Percentiles rank a stretch among this genome's conserved stretches.
phyloP scores from a whole-genome alignment of 2,888 invertebrate genomes.

The Polyommatus icarus region DNA sequence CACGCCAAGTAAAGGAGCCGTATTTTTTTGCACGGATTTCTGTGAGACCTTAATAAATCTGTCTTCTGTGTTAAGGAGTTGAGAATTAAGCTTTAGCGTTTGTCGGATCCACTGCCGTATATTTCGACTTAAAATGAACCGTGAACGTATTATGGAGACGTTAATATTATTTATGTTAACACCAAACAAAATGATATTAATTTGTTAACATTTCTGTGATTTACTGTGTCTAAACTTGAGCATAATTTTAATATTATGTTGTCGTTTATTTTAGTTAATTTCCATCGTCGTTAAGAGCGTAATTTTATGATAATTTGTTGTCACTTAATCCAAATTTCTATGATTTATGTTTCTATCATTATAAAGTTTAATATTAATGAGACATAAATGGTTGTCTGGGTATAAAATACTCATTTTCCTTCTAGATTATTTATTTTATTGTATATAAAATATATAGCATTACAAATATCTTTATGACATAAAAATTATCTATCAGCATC shows the following conservation, averaged over 20 bases:
- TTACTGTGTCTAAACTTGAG: constrained; percentile 12
- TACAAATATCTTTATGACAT: not conserved
- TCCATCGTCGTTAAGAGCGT: not conserved
- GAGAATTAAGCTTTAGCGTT: constrained; percentile 57
- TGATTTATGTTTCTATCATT: not conserved
- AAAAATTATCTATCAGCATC: not conserved
- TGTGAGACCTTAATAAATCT: constrained; percentile 67
- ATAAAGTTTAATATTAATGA: not conserved
- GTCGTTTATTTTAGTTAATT: not conserved
- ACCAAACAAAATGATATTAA: constrained; percentile 36
- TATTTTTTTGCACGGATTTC: constrained; percentile 52
- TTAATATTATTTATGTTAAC: constrained; percentile 42
- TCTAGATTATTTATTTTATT: not conserved
- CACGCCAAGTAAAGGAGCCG: constrained; percentile 50
- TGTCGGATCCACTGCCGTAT: constrained; percentile 54
- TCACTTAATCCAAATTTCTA: not conserved
- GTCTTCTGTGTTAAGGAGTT: constrained; percentile 53
- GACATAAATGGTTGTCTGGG: not conserved
- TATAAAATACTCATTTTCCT: not conserved
- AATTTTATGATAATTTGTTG: not conserved
- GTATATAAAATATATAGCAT: not conserved
- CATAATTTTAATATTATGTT: constrained; percentile 9
- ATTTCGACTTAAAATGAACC: constrained; percentile 39
- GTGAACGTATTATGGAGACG: constrained; percentile 42
- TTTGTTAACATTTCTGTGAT: constrained; percentile 22